These are phyloP conservation scores for Polydrusus cervinus DNA, from an alignment of 2,888 invertebrate species.

Conservation along the genomic window DNA sequence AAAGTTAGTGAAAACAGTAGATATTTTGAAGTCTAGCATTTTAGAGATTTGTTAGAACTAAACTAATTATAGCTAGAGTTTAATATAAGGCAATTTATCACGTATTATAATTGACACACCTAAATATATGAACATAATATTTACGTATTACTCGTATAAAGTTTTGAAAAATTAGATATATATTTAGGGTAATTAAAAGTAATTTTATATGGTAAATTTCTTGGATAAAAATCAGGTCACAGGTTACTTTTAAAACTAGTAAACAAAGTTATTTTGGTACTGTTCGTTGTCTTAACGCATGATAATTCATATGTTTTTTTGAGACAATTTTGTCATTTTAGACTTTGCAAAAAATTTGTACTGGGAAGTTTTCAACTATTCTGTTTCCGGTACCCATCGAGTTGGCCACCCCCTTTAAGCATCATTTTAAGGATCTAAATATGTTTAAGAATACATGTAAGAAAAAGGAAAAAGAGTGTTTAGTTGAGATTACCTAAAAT, in stretches of 20 bases:
- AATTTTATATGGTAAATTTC: neutral
- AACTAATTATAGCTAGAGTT: neutral
- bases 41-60: constrained; percentile 1
- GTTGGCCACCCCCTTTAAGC: constrained; percentile 53
- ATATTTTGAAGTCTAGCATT: constrained; percentile 4
- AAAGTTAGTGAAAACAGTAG: neutral
- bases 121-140: neutral
- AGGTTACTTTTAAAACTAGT: constrained; percentile 9
- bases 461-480: constrained; percentile 33
- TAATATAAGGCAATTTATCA: constrained; percentile 9
- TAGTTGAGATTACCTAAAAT: constrained; percentile 25
- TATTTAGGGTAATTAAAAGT: constrained; percentile 2
- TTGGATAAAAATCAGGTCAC: constrained; percentile 14
- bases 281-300: constrained; percentile 6
- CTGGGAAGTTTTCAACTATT: constrained; percentile 60
- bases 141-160: neutral
- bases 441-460: constrained; percentile 21
- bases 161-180: neutral
- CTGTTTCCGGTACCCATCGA: constrained; percentile 60
- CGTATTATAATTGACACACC: neutral
- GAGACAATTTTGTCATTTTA: constrained; percentile 47
- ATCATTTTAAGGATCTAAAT: constrained; percentile 40
- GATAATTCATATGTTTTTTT: constrained; percentile 11
- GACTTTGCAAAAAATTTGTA: constrained; percentile 61
- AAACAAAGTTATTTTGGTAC: neutral